A percentile compares a stretch with the other conserved stretches of the same genome.
Evolutionary conservation across 2,888 invertebrate genomes (phyloP).

Genomic region (Thereva nobilitata): DNA sequence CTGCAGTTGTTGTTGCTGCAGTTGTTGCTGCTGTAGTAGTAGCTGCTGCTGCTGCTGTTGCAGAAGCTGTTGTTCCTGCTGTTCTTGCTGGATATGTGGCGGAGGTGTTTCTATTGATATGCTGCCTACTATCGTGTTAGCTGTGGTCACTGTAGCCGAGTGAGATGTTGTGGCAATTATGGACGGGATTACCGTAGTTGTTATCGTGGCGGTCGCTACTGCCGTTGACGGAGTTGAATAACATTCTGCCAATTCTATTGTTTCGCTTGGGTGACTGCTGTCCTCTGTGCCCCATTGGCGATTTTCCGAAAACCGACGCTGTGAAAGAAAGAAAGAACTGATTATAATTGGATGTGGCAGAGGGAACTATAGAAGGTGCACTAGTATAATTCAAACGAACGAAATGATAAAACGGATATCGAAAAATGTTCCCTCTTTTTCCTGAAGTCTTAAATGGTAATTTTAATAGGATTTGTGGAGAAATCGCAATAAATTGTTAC

Average conservation of each 20-base stretch:
- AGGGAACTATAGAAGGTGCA: too few species aligned
- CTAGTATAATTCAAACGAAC: too few species aligned
- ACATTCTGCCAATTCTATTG: conserved; percentile 45
- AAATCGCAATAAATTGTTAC: too few species aligned
- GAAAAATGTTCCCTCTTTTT: too few species aligned
- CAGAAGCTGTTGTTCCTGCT: conserved; percentile 42
- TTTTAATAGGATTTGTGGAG: too few species aligned
- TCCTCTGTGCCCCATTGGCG: conserved; percentile 56
- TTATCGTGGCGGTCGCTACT: conserved; percentile 9
- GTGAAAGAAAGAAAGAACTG: conserved; percentile 29
- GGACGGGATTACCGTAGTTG: conserved; percentile 41
- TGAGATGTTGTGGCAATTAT: conserved; percentile 47
- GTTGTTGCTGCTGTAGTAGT: conserved; percentile 27
- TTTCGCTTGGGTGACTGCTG: conserved; percentile 43
- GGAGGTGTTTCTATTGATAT: conserved; percentile 57
- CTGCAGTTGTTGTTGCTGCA: conserved; percentile 39
- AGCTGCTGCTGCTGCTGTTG: conserved; percentile 3
- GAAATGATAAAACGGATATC: too few species aligned
- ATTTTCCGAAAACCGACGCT: conserved; percentile 55
- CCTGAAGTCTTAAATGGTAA: too few species aligned
- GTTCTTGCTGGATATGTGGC: conserved; percentile 51
- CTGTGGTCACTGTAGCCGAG: conserved; percentile 51
- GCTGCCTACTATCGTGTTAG: conserved; percentile 55
- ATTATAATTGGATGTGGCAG: neutral
- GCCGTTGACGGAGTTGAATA: conserved; percentile 37